Percentiles rank a stretch among this genome's conserved stretches.
Conservation (phyloP, 2,113 vertebrate species). For the Macquaria australasica region DNA sequence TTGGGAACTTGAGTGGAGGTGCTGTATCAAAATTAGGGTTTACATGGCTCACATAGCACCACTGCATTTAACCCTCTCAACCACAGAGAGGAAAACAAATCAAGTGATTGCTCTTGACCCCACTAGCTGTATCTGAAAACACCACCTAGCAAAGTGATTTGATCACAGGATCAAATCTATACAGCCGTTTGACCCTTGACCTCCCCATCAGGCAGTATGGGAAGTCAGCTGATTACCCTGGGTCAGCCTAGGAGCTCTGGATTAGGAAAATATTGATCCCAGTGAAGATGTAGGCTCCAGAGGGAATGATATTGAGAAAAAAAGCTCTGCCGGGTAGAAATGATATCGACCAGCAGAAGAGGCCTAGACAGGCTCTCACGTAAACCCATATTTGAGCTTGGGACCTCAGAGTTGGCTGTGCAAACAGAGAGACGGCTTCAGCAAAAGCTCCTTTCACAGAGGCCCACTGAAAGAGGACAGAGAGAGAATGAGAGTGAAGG, state of each 20-base stretch:
- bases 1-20: background rate
- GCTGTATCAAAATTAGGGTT: constrained; percentile 12
- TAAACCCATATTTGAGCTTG: constrained; percentile 77
- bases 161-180: constrained; percentile 83
- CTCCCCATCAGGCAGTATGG: constrained; percentile 75
- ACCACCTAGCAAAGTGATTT: constrained; percentile 75
- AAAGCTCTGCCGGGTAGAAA: constrained; percentile 71
- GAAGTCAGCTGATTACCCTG: constrained; percentile 80
- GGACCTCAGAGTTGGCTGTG: constrained; percentile 72
- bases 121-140: constrained; percentile 67
- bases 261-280: constrained; percentile 81
- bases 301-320: constrained; percentile 76
- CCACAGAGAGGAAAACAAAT: constrained; percentile 25
- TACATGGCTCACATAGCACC: constrained; percentile 19
- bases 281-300: constrained; percentile 72
- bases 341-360: constrained; percentile 72
- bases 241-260: constrained; percentile 71
- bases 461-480: constrained; percentile 56
- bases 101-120: constrained; percentile 70
- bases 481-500: constrained; percentile 54
- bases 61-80: constrained; percentile 31
- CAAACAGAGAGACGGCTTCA: constrained; percentile 73
- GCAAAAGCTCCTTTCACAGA: constrained; percentile 68
- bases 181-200: constrained; percentile 82
- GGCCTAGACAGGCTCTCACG: constrained; percentile 60